Conservation (phyloP, 2,113 vertebrate species). For the Sarotherodon lohbergeri region DNA sequence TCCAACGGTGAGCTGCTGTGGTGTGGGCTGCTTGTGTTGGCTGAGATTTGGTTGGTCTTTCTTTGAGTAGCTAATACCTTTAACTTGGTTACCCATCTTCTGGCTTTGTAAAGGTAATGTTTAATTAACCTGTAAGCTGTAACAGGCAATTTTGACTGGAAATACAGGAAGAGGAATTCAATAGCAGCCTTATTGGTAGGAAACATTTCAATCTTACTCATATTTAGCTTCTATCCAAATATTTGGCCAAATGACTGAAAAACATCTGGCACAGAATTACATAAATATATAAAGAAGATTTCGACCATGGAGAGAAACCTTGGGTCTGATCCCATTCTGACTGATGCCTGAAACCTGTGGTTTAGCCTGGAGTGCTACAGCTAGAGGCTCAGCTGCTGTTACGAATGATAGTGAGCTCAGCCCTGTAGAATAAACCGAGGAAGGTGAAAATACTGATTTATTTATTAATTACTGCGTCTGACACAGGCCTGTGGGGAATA, state of each 20-base stretch:
- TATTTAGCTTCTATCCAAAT: background rate
- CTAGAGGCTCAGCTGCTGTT: background rate
- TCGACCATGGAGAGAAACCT: background rate
- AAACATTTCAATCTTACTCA: background rate
- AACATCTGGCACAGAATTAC: background rate
- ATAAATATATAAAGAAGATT: background rate
- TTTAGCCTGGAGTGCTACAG: background rate
- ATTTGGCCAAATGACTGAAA: background rate
- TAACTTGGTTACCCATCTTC: background rate
- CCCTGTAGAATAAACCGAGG: background rate
- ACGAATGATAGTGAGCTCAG: background rate
- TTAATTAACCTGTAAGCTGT: background rate
- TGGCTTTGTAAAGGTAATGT: background rate
- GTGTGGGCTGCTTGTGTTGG: background rate
- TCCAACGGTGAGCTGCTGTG: background rate
- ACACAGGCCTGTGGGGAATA: background rate
- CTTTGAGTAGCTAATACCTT: background rate
- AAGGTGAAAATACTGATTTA: background rate
- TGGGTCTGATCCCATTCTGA: background rate
- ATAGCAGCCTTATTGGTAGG: background rate
- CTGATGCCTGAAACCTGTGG: background rate
- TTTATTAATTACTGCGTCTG: background rate
- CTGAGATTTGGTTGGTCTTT: background rate
- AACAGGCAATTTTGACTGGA: rapidly evolving
- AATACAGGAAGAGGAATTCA: background rate